Conservation (phyloP, 1,140 invertebrate genomes). For the Pararge aegeria region DNA sequence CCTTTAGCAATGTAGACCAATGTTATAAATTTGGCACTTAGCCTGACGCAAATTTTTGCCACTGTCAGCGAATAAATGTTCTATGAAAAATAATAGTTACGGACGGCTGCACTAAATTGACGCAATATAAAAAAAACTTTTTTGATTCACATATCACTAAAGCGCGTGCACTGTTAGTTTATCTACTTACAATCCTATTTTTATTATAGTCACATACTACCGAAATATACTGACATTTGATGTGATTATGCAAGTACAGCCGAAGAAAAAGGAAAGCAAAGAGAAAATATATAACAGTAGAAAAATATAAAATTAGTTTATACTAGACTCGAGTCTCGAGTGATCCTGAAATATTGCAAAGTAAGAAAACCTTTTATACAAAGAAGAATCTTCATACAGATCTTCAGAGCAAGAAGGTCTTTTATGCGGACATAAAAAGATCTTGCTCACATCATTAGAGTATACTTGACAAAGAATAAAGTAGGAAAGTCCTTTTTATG, state of each 20-base stretch:
- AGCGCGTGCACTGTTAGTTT: background rate
- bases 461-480: background rate
- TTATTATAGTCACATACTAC: conserved; percentile 7
- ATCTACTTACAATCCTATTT: conserved; percentile 12
- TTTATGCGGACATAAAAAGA: no score
- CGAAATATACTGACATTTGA: background rate
- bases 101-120: conserved; percentile 53
- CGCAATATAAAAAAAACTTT: conserved; percentile 27
- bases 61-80: conserved; percentile 72
- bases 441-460: background rate
- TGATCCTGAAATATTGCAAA: no score
- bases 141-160: conserved; percentile 14
- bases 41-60: conserved; percentile 74
- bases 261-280: background rate
- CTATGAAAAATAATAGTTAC: conserved; percentile 50
- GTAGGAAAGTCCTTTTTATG: background rate
- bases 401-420: no score
- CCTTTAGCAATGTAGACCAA: conserved; percentile 63
- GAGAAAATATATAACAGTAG: background rate
- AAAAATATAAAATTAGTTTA: no score
- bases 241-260: background rate
- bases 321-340: no score
- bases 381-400: no score
- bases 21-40: conserved; percentile 78
- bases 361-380: no score